A percentile compares a stretch with the other conserved stretches of the same genome.
Conservation (phyloP, 1,140 invertebrate species). For the Dysdera silvatica region DNA sequence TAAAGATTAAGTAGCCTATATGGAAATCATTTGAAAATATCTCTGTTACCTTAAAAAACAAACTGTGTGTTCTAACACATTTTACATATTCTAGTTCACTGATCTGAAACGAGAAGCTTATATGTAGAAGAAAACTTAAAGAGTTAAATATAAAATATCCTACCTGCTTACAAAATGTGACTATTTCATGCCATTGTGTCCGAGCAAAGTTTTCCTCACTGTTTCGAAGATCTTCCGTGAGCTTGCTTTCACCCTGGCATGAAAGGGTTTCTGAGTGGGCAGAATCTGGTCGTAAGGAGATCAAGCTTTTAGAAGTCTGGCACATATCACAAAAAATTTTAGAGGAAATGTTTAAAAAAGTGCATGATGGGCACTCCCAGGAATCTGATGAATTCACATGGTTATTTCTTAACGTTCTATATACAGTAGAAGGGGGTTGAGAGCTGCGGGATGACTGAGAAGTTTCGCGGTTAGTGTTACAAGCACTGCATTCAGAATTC, state of each 20-base stretch:
- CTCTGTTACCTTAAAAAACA: too few relatives aligned
- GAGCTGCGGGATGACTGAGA: conserved; percentile 23
- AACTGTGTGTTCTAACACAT: too few relatives aligned
- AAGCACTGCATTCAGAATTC: conserved; percentile 63
- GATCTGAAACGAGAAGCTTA: too few relatives aligned
- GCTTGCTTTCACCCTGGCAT: conserved; percentile 60
- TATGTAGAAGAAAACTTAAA: too few relatives aligned
- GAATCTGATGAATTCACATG: conserved; percentile 7
- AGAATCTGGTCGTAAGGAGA: conserved; percentile 31
- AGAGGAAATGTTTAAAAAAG: conserved; percentile 36
- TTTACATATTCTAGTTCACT: too few relatives aligned
- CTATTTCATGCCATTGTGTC: conserved; percentile 74
- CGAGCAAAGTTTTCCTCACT: conserved; percentile 72
- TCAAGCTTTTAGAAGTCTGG: conserved; percentile 51
- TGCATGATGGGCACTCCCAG: conserved; percentile 42
- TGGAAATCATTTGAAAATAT: too few relatives aligned
- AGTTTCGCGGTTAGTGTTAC: conserved; percentile 42
- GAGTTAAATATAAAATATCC: too few relatives aligned
- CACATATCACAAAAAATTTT: conserved; percentile 67
- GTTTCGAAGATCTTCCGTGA: conserved; percentile 71
- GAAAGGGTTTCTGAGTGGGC: conserved; percentile 37
- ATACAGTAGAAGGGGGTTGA: conserved; percentile 1
- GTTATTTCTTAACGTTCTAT: conserved; percentile 2
- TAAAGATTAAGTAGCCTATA: too few relatives aligned
- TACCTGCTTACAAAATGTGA: conserved; percentile 70